A percentile compares a stretch with the other conserved stretches of the same genome.
Conservation (phyloP, 2,113 vertebrate genomes). For the Toxostoma redivivum region DNA sequence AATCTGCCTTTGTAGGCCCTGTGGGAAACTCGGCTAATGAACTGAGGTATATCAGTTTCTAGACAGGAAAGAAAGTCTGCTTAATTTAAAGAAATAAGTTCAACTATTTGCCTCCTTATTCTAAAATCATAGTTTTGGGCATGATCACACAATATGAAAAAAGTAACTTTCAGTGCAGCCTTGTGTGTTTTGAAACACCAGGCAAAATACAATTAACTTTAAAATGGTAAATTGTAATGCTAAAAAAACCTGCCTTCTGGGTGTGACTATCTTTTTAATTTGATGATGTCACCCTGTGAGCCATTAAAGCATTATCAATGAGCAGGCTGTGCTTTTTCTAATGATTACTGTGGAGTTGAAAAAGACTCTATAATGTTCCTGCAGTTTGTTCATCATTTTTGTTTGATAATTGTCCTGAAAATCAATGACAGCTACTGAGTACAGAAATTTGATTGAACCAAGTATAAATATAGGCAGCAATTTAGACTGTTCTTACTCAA, state of each 20-base stretch:
- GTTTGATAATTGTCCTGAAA: conserved; percentile 70
- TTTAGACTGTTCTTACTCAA: conserved; percentile 65
- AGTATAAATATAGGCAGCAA: conserved; percentile 72
- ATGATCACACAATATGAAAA: not conserved
- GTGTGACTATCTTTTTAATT: conserved; percentile 17
- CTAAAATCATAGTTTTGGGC: not conserved
- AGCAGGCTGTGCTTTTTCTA: conserved; percentile 15
- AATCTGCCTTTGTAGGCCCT: not conserved
- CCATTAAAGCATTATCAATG: conserved; percentile 40
- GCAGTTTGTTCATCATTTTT: conserved; percentile 62
- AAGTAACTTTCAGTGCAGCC: not conserved
- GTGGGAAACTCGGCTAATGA: conserved; percentile 20
- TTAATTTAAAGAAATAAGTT: conserved; percentile 24
- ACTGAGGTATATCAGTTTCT: not conserved
- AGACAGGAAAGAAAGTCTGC: not conserved
- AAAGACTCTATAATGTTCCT: conserved; percentile 46
- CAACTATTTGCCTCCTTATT: not conserved
- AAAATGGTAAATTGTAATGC: conserved; percentile 13
- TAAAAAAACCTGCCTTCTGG: not conserved
- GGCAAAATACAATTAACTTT: conserved; percentile 37
- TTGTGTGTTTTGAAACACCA: not conserved
- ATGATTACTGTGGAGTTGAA: conserved; percentile 44
- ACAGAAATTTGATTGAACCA: conserved; percentile 70
- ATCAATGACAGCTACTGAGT: conserved; percentile 66
- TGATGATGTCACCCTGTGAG: conserved; percentile 34